Evolutionary conservation across 2,797 vertebrate genomes (phyloP).

Genomic region (Petrocephalus sullivani): DNA sequence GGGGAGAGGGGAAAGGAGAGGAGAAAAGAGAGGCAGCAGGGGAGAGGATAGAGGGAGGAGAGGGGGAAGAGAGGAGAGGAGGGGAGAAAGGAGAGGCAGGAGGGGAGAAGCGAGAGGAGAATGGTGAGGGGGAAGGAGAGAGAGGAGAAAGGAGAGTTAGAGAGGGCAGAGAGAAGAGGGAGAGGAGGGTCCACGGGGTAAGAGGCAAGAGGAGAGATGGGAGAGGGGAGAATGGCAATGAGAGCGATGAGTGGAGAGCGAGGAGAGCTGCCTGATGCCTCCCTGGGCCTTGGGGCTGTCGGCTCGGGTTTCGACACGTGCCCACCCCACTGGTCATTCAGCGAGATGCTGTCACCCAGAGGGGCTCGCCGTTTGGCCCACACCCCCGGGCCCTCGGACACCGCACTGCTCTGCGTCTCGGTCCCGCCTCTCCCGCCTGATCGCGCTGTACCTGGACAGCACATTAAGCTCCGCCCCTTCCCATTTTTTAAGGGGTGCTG

Average conservation of each 20-base stretch:
- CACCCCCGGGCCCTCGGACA: background rate
- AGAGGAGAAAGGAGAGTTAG: no score
- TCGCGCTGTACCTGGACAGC: background rate
- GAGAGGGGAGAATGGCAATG: background rate
- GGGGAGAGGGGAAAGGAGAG: background rate
- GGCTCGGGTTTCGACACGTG: background rate
- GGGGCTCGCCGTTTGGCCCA: background rate
- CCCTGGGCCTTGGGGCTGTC: background rate
- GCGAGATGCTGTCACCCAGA: background rate
- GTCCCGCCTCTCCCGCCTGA: background rate
- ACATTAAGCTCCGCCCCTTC: background rate
- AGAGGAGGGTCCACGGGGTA: no score
- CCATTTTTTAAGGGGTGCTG: background rate
- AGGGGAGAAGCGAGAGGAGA: no score
- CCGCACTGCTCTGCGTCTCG: background rate
- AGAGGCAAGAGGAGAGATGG: background rate
- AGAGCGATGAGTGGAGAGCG: background rate
- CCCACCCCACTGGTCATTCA: background rate
- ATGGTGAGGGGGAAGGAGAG: no score
- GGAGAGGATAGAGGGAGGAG: background rate
- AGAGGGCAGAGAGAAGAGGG: no score
- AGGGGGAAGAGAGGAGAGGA: background rate
- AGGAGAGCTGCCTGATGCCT: background rate
- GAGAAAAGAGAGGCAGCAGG: background rate
- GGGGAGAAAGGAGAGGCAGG: background rate